These are phyloP conservation scores for Steinernema hermaphroditum DNA, from an alignment of 2,888 invertebrate genomes.

Conservation along the genomic window DNA sequence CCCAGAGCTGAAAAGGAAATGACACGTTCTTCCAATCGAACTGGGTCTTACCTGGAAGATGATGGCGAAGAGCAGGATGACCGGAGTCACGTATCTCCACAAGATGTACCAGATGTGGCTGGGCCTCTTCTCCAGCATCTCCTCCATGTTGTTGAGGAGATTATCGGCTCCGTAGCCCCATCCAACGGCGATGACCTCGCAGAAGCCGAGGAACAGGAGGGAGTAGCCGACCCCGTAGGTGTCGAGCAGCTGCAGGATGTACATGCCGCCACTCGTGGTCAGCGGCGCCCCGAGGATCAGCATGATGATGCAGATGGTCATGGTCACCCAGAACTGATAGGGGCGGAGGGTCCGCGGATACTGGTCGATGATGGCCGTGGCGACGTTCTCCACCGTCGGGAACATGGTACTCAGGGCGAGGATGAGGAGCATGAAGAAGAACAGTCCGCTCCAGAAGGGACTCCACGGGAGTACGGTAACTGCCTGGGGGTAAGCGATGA, in stretches of 20 bases:
- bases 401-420: slow-evolving; percentile 41
- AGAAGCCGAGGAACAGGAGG: slow-evolving; percentile 37
- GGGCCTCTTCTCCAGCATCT: slow-evolving; percentile 65
- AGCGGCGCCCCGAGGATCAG: slow-evolving; percentile 36
- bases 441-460: slow-evolving; percentile 37
- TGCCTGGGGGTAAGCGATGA: slow-evolving; percentile 40
- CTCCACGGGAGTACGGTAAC: slow-evolving; percentile 35
- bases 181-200: slow-evolving; percentile 38
- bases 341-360: slow-evolving; percentile 33
- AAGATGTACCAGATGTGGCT: slow-evolving; percentile 59
- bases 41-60: slow-evolving; percentile 62
- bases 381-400: slow-evolving; percentile 40
- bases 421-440: slow-evolving; percentile 39
- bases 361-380: slow-evolving; percentile 37
- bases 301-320: slow-evolving; percentile 33
- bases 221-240: slow-evolving; percentile 39
- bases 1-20: slow-evolving; percentile 31
- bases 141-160: slow-evolving; percentile 51
- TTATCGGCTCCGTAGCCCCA: slow-evolving; percentile 37
- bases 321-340: slow-evolving; percentile 39
- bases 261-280: slow-evolving; percentile 39
- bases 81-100: slow-evolving; percentile 66
- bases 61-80: slow-evolving; percentile 61
- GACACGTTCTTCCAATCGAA: not conserved
- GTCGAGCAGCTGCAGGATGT: slow-evolving; percentile 40